Evolutionary conservation across 2,888 invertebrate genomes (phyloP), one percentile per base, ranked within the genome.

Genomic region (Nomada fucata): DNA sequence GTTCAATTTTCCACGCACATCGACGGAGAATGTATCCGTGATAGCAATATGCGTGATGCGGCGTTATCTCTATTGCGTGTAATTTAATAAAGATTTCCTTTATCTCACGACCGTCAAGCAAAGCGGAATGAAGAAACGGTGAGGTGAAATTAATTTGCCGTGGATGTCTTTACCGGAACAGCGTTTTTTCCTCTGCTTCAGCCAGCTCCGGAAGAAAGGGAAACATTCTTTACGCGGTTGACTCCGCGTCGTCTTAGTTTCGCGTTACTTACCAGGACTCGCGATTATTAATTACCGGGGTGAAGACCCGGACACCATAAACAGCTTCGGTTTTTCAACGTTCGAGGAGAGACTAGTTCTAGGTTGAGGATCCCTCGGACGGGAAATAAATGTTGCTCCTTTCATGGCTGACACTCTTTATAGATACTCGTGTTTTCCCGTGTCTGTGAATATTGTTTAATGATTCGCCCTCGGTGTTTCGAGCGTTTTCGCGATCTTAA

Each of bases 221-320:
- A 57, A 69, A 69, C 59, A 60, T 15, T 77, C 74, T 65, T 77
- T 50, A 36, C 36, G 50, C 20, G 61, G 76, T 36, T 20, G 78
- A 69, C 55, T 60, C 29, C 47, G 18, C 47, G 61, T 50, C 64
- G 64, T 77, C 78, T 67, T 77, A 65, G 60, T 65, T 60, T 13
- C 4, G 44, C 47, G 64, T 77, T 59, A 65, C 29, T 47, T 69
- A 64, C 57, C 13, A 23, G 57, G 15, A 44, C 36, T n/a, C 53
- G 71, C 23, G 65, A 23, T 78, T 78, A 78, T 80, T 80, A 80
- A 80, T 80, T 80, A 78, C 47, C 47, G 5, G 15, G 20, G 47
- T 20, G 68, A 57, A 70, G 36, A 59, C 50, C 50, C 20, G 71
- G 71, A 53, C 52, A 72, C 67, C 47, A 47, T 78, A 78, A 78